These are phyloP conservation scores for Noctuana brunneofusca DNA, from an alignment of 2,888 invertebrate genomes.

Conservation along the genomic window DNA sequence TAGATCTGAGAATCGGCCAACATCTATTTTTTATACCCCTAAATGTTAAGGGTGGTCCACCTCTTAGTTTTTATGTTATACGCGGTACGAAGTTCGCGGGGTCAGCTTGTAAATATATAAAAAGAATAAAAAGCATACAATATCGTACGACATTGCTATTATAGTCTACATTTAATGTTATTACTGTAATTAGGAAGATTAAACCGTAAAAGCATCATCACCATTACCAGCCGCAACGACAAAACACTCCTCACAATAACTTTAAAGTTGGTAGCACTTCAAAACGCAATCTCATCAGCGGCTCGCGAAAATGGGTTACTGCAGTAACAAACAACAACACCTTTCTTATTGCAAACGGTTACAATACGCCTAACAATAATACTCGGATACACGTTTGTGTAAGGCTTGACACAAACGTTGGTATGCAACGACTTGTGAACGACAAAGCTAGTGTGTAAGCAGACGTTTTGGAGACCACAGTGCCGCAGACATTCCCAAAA, in stretches of 20 bases:
- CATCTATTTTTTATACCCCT: no score
- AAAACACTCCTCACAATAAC: conserved; percentile 14
- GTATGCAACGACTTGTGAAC: not conserved
- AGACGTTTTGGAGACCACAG: no score
- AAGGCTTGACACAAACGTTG: not conserved
- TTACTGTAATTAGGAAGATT: not conserved
- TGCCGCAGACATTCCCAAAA: no score
- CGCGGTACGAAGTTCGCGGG: no score
- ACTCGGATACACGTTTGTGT: conserved; percentile 17
- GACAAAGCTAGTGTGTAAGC: no score
- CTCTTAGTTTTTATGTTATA: no score
- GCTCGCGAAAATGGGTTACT: conserved; percentile 32
- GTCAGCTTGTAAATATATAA: no score
- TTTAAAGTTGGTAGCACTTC: conserved; percentile 24
- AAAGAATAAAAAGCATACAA: not conserved
- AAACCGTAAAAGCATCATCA: conserved; percentile 6
- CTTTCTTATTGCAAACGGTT: conserved; percentile 24
- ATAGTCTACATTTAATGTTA: not conserved
- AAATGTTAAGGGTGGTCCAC: no score
- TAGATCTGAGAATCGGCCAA: no score
- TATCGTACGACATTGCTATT: not conserved
- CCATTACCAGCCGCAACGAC: not conserved
- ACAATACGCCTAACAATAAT: conserved; percentile 26
- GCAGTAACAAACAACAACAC: conserved; percentile 24
- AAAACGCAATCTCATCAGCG: conserved; percentile 33